phyloP scores from a whole-genome alignment of 2,888 invertebrate species.

The Amblyjoppa proteus region DNA sequence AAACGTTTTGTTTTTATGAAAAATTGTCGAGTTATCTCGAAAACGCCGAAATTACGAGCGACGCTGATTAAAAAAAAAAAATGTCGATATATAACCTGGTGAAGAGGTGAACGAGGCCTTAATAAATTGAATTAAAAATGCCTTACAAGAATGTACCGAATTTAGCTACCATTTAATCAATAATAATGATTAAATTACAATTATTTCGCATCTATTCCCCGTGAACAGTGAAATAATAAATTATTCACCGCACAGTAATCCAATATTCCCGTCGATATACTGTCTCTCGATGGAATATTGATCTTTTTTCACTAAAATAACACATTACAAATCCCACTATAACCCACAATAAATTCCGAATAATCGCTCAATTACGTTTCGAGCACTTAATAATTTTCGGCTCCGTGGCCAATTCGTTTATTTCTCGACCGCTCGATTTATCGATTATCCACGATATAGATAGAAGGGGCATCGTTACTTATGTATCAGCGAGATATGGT shows the following conservation, averaged over 20 bases:
- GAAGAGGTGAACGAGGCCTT: too few species aligned
- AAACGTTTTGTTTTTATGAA: not conserved
- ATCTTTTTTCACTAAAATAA: not conserved
- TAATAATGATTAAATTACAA: not conserved
- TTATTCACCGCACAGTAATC: not conserved
- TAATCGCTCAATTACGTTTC: slow-evolving; percentile 32
- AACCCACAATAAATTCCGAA: not conserved
- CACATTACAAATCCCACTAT: too few species aligned
- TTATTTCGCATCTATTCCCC: not conserved
- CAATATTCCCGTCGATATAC: not conserved
- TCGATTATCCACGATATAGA: slow-evolving; percentile 17
- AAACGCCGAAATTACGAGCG: not conserved
- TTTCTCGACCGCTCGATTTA: slow-evolving; percentile 52
- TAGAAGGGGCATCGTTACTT: slow-evolving; percentile 34
- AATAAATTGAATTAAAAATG: too few species aligned
- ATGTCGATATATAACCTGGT: too few species aligned
- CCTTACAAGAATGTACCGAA: not conserved
- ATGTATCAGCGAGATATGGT: slow-evolving; percentile 36
- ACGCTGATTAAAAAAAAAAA: too few species aligned
- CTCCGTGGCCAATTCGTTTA: slow-evolving; percentile 29
- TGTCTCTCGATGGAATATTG: slow-evolving; percentile 1
- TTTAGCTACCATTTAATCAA: not conserved
- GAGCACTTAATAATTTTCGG: slow-evolving; percentile 24
- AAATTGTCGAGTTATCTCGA: not conserved
- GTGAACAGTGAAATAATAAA: not conserved